Percentiles rank a stretch among this genome's conserved stretches.
Conservation (phyloP, 2,888 invertebrate species). For the Parthenolecanium corni region DNA sequence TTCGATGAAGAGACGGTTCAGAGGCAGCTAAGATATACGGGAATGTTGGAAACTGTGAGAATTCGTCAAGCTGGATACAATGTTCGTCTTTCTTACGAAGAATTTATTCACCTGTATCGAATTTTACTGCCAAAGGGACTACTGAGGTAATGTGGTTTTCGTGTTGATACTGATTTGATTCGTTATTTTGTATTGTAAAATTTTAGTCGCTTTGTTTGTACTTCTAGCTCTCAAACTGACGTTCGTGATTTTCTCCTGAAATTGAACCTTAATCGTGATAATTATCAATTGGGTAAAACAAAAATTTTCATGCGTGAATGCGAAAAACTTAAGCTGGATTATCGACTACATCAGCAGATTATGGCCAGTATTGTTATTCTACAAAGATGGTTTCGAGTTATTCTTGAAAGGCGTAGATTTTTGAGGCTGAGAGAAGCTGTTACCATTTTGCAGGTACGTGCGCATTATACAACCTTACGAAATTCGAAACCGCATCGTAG, state of each 20-base stretch:
- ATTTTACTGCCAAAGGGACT: conserved; percentile 80
- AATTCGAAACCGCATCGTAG: too few species aligned
- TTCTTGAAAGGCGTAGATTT: conserved; percentile 49
- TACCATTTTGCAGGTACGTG: conserved; percentile 54
- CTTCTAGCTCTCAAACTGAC: conserved; percentile 65
- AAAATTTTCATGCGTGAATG: conserved; percentile 91
- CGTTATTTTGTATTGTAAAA: not conserved
- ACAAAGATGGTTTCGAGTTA: conserved; percentile 44
- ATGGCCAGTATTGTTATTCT: conserved; percentile 84
- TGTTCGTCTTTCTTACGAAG: conserved; percentile 82
- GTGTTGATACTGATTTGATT: not conserved
- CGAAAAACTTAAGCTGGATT: conserved; percentile 84
- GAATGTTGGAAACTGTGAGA: conserved; percentile 91
- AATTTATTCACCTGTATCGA: conserved; percentile 84
- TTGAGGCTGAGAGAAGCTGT: conserved; percentile 60
- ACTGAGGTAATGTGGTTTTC: conserved; percentile 40
- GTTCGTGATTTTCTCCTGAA: conserved; percentile 72
- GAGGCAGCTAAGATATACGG: conserved; percentile 81
- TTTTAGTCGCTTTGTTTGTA: not conserved
- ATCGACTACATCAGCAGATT: conserved; percentile 83
- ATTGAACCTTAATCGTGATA: conserved; percentile 72
- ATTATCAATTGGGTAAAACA: conserved; percentile 76
- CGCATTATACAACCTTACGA: too few species aligned
- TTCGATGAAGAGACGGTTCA: conserved; percentile 91
- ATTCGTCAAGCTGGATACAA: conserved; percentile 92